Evolutionary conservation across 2,113 vertebrate species (phyloP), one percentile per base, ranked within the genome.

Genomic region (Oceanites oceanicus): DNA sequence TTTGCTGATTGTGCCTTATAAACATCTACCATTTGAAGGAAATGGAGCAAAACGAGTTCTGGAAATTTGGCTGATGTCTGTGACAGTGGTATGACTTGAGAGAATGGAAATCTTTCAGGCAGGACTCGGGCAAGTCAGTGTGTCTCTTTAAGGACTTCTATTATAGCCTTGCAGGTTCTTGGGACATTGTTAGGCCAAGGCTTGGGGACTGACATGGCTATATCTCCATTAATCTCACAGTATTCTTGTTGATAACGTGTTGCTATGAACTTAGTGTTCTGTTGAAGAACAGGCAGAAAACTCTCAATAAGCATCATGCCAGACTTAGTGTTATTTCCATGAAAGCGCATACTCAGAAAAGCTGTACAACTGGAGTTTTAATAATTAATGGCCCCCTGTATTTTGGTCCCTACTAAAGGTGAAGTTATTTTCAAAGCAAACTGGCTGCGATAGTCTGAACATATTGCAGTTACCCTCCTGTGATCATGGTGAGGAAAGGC

Each of bases 1-100:
- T 67, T 90, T 82, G 15, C 8, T 55, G n/a, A 7, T 62, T 0
- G 0, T 32, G 23, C 17, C 9, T 36, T 53, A 7, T 45, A 65
- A 90, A 56, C 26, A 36, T 29, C 15, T 63, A 50, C 10, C 3
- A 26, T 10, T 65, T 45, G 45, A 76, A 77, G 29, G 13, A 86
- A 86, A 42, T 0, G 18, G 44, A 53, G 20, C 4, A 67, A 75
- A 77, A 45, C n/a, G 52, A n/a, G 32, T 76, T 91, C 38, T 80
- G 59, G 61, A 73, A 81, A 67, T 40, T 29, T 29, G 32, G 7
- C 16, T 71, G 89, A 47, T 63, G 19, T 63, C 23, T 81, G 11
- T 84, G 55, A 29, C 16, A 32, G 21, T 49, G 26, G 15, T 36
- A 52, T 65, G 67, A 53, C 8, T 56, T 61, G 14, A 70, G 25